Evolutionary conservation across 1,140 invertebrate species (phyloP), one percentile per base, ranked within the genome.

Genomic region (Lepidostoma basale): DNA sequence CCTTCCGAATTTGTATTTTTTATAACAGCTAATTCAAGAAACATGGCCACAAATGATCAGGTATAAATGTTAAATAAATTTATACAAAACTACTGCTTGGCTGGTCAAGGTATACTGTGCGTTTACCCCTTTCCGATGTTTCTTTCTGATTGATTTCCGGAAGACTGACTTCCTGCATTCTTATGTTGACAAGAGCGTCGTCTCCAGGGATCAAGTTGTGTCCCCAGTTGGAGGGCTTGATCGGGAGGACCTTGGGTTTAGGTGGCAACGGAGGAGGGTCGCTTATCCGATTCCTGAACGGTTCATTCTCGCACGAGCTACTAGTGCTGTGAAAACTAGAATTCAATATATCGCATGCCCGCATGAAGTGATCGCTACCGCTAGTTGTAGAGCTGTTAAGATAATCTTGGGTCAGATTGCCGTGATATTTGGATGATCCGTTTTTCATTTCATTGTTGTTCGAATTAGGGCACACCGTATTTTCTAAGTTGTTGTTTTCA

Each of bases 61-160:
- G n/a, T n/a, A n/a, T n/a, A n/a, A n/a, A n/a, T n/a, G n/a, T n/a
- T n/a, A 22, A 18, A 16, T 45, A 33, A 14, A 58, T 36, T 78
- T 77, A 87, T 67, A 88, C 87, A 80, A 88, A 88, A 77, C 87
- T 88, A 75, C 86, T 87, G 68, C 84, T 86, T 20, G 86, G 81
- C 72, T 87, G 84, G 68, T 88, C 87, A 12, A 88, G 76, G 75
- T 86, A 88, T 23, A 84, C 80, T 42, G 74, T 70, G 73, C 81
- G 54, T 75, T 81, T 66, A 73, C 72, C 59, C 71, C 62, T 68
- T 47, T 75, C 60, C 47, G 68, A 54, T n/a, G 73, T 66, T 62
- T 75, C 59, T 62, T 68, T 76, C 62, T 65, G 71, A 71, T 18
- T 73, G 18, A 60, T 66, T 59, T 74, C 77, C 70, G 74, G 74